phyloP scores from a whole-genome alignment of 2,797 vertebrate genomes.

The Decapterus maruadsi region DNA sequence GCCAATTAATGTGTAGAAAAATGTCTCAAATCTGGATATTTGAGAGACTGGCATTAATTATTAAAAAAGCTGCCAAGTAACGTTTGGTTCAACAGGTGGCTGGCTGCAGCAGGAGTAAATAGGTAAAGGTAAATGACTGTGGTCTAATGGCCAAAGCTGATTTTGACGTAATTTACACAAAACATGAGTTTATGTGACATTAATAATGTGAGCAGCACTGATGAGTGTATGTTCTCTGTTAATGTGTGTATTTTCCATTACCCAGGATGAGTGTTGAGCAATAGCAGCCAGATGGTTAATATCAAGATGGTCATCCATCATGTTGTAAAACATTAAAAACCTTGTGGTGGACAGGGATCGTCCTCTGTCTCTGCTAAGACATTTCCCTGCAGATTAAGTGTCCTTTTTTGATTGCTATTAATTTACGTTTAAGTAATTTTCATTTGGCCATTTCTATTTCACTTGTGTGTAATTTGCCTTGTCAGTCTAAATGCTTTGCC shows the following conservation, averaged over 20 bases:
- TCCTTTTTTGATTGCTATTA: background rate
- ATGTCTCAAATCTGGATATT: background rate
- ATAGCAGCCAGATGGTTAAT: background rate
- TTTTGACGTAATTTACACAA: background rate
- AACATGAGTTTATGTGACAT: background rate
- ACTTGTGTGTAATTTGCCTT: background rate
- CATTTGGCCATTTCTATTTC: background rate
- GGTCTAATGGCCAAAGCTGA: background rate
- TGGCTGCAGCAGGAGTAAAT: background rate
- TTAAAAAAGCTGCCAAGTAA: background rate
- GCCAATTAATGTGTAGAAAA: background rate
- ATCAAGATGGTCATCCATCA: background rate
- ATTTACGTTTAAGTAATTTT: background rate
- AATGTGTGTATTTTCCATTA: background rate
- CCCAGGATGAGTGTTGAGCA: background rate
- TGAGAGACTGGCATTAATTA: background rate
- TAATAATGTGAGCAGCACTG: background rate
- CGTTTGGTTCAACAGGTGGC: background rate
- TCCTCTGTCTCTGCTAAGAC: background rate
- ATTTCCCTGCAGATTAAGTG: background rate
- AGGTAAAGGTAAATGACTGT: background rate
- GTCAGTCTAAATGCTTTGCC: conserved; percentile 16
- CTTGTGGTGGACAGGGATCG: background rate
- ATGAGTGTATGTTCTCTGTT: background rate
- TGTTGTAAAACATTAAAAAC: background rate